A percentile compares a stretch with the other conserved stretches of the same genome.
Conservation (phyloP, 2,888 invertebrate species). For the Stenolophus ochropezus region DNA sequence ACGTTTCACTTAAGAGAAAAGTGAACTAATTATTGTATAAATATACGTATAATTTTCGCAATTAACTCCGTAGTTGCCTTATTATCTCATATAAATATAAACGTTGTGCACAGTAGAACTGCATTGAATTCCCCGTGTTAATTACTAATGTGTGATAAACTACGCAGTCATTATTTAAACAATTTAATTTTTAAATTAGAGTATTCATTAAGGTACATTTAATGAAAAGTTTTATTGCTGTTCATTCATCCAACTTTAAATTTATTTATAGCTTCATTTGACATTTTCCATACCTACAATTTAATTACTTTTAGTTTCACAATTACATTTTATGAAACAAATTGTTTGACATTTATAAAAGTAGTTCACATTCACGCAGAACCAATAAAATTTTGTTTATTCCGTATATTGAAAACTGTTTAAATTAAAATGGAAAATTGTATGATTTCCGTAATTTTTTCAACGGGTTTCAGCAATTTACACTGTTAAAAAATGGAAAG, state of each 20-base stretch:
- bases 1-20: background rate
- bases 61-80: background rate
- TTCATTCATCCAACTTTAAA: background rate
- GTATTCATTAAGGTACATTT: too few relatives aligned
- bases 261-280: background rate
- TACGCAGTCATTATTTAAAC: too few relatives aligned
- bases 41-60: background rate
- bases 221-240: too few relatives aligned
- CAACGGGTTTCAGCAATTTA: background rate
- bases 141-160: too few relatives aligned
- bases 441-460: background rate
- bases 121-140: background rate
- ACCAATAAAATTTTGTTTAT: background rate
- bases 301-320: background rate
- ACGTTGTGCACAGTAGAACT: background rate
- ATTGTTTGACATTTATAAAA: background rate
- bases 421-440: background rate
- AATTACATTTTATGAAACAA: background rate
- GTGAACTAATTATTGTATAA: background rate
- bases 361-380: background rate
- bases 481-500: background rate
- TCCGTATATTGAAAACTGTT: too few relatives aligned
- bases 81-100: background rate
- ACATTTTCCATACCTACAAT: background rate
- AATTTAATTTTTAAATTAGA: too few relatives aligned